Base-by-base conservation (phyloP, 2,797 vertebrate species). In the Parauchenoglanis punctatus region DNA sequence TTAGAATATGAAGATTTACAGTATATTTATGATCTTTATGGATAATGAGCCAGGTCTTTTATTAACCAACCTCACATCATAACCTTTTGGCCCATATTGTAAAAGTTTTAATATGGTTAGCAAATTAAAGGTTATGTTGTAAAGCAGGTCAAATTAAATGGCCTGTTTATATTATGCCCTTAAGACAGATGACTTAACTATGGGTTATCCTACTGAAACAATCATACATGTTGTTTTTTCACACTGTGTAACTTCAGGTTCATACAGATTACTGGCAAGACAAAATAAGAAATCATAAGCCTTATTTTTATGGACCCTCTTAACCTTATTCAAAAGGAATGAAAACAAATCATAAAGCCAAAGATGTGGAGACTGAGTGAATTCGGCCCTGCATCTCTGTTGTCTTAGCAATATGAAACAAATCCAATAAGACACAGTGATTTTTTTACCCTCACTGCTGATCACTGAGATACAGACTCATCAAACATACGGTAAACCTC, bases 371-470 rank as follows among this genome's bases (percentile, higher is more conserved):
- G 73, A 56, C 59, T 80, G 73, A 68, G 65, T 70, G 65, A 83
- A 70, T 83, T 83, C 12, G 8, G 49, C 65, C 28, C 28, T 76
- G 81, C 61, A 75, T 88, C 67, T 81, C 31, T 83, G 85, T 83
- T 86, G 49, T 89, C 59, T 85, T 87, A 85, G 83, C 67, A 87
- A 70, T 20, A 70, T 83, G 46, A 83, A 88, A 81, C 63, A 83
- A 86, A 86, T 81, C 83, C 83, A 70, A 82, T 72, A 65, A 81
- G 67, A 52, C 75, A 7, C 83, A 82, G 70, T 44, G 46, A 80
- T 68, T 78, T 40, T 63, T 58, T 68, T 78, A n/a, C 61, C 78
- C 59, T n/a, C 8, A 68, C 54, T 81, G n/a, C 54, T 87, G 40
- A 91, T 87, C 72, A 81, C 23, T 75, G 20, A 58, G 83, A 82